Conservation (phyloP, 2,888 invertebrate species). For the Digitonthophagus gazella region DNA sequence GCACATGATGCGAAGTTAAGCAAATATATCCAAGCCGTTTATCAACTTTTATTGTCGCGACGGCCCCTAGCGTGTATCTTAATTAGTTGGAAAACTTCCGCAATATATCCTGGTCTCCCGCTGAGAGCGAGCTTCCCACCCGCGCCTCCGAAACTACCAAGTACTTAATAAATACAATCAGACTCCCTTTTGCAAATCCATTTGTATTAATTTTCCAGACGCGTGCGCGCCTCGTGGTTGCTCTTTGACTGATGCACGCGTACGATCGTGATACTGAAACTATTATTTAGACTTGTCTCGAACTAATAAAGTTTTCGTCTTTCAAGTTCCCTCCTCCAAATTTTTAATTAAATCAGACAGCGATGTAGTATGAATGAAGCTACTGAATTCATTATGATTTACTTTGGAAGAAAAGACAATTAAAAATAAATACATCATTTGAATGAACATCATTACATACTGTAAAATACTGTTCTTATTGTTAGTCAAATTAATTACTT, state of each 20-base stretch:
- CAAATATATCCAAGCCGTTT: constrained; percentile 10
- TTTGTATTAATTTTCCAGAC: constrained; percentile 5
- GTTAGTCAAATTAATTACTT: too few species aligned
- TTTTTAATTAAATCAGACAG: not conserved
- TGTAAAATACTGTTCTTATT: too few species aligned
- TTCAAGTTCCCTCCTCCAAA: not conserved
- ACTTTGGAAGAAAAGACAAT: too few species aligned
- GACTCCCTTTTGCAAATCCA: constrained; percentile 7
- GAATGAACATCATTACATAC: too few species aligned
- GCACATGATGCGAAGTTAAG: constrained; percentile 1
- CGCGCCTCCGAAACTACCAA: constrained; percentile 9
- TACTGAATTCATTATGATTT: not conserved
- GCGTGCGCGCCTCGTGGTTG: not conserved
- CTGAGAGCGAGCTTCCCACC: constrained; percentile 4
- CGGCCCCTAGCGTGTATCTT: constrained; percentile 21
- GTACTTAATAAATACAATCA: constrained; percentile 16
- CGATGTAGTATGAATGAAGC: not conserved
- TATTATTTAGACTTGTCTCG: not conserved
- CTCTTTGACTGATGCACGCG: not conserved
- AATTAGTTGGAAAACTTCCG: constrained; percentile 23
- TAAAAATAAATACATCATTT: too few species aligned
- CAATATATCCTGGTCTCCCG: constrained; percentile 19
- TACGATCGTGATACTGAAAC: not conserved
- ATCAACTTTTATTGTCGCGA: constrained; percentile 15
- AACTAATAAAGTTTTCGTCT: not conserved